A percentile compares a stretch with the other conserved stretches of the same genome.
phyloP scores from a whole-genome alignment of 1,140 invertebrate genomes.

The Procambarus virginalis region DNA sequence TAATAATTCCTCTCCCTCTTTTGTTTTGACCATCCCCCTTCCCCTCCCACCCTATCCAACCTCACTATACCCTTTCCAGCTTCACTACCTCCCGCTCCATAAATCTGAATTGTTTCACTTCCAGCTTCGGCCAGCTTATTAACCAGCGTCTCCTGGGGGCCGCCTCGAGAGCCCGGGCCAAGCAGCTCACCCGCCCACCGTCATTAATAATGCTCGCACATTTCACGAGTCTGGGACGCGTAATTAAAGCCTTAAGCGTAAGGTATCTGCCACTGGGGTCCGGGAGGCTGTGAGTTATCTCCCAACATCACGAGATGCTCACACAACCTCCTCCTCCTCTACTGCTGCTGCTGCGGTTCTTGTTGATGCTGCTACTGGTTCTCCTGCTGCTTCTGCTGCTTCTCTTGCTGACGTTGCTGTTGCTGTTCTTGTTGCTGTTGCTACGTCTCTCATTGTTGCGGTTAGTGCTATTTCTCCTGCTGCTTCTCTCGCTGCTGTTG shows the following conservation, averaged over 20 bases:
- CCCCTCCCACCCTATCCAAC: not conserved
- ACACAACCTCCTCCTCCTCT: too few species aligned
- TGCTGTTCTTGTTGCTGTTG: too few species aligned
- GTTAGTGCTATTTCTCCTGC: too few species aligned
- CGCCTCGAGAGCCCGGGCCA: not conserved
- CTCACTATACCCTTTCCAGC: too few species aligned
- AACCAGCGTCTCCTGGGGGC: slow-evolving; percentile 14
- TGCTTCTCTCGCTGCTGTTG: too few species aligned
- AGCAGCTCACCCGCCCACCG: slow-evolving; percentile 14
- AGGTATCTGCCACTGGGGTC: slow-evolving; percentile 39
- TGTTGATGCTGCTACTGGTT: too few species aligned
- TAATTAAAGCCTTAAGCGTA: slow-evolving; percentile 54
- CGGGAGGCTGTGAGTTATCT: slow-evolving; percentile 26
- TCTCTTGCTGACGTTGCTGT: too few species aligned
- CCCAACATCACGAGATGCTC: slow-evolving; percentile 15
- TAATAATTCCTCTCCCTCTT: too few species aligned
- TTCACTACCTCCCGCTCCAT: not conserved
- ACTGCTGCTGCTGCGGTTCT: too few species aligned
- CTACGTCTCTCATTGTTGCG: too few species aligned
- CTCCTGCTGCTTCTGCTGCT: too few species aligned
- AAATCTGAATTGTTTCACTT: slow-evolving; percentile 40
- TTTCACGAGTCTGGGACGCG: slow-evolving; percentile 44
- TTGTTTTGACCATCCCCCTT: too few species aligned
- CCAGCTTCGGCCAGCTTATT: not conserved
- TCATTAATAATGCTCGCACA: slow-evolving; percentile 59